A percentile compares a stretch with the other conserved stretches of the same genome.
phyloP scores from a whole-genome alignment of 1,140 invertebrate species.

The Drosophila setifemur region DNA sequence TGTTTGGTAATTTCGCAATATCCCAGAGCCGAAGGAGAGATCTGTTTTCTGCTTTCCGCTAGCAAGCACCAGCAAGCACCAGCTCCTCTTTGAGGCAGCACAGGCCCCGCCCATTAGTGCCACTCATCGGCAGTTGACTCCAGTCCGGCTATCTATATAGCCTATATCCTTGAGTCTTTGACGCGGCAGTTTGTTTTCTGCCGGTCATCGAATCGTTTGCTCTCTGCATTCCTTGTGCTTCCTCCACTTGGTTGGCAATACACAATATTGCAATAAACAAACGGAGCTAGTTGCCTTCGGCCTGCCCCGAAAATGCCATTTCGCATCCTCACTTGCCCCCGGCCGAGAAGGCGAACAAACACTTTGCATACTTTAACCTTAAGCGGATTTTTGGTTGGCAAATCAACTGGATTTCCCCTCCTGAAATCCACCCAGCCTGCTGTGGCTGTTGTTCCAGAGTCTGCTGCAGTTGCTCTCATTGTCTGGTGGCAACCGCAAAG shows the following conservation, averaged over 20 bases:
- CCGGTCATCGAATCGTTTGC: slow-evolving; percentile 1
- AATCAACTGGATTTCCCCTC: slow-evolving; percentile 41
- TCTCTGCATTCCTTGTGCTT: neutral
- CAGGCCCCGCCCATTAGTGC: neutral
- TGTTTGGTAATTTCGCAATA: slow-evolving; percentile 69
- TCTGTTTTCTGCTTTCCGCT: slow-evolving; percentile 18
- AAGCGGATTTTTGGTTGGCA: slow-evolving; percentile 60
- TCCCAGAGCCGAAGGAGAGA: slow-evolving; percentile 41
- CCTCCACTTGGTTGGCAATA: neutral
- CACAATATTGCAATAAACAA: slow-evolving; percentile 36
- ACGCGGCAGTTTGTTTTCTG: slow-evolving; percentile 18
- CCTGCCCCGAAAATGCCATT: slow-evolving; percentile 33
- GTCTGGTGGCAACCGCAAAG: slow-evolving; percentile 21
- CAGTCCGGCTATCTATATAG: neutral
- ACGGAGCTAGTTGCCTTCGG: slow-evolving; percentile 15
- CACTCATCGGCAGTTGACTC: slow-evolving; percentile 15
- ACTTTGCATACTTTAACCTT: slow-evolving; percentile 56
- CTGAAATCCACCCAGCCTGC: neutral
- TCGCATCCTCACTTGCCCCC: slow-evolving; percentile 31
- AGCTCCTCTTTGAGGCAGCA: neutral
- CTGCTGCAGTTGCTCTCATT: slow-evolving; percentile 19
- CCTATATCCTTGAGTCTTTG: slow-evolving; percentile 20
- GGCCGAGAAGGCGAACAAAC: slow-evolving; percentile 30
- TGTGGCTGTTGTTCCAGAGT: slow-evolving; percentile 8
- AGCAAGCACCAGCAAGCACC: slow-evolving; percentile 6